Conservation (phyloP, 1,140 invertebrate genomes). For the Pteromalus puparum region DNA sequence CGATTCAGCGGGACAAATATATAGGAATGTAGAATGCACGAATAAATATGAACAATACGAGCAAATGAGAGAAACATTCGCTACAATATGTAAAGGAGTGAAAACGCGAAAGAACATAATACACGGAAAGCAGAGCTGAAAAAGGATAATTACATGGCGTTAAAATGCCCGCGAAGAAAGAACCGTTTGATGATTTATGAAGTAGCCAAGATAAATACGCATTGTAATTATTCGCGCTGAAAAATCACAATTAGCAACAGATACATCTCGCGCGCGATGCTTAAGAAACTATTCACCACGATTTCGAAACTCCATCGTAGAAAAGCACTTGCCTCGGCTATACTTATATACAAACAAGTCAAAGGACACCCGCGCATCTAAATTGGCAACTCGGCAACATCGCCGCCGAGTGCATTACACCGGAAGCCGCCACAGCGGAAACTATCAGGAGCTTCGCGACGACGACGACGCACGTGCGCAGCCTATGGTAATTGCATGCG, state of each 20-base stretch:
- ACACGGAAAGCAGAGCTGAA: slow-evolving; percentile 48
- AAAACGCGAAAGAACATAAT: no score
- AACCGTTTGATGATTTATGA: slow-evolving; percentile 56
- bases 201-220: background rate
- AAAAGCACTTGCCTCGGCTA: no score
- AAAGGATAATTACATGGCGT: slow-evolving; percentile 58
- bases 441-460: slow-evolving; percentile 48
- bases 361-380: slow-evolving; percentile 14
- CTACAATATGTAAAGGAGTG: no score
- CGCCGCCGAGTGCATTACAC: slow-evolving; percentile 51
- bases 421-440: slow-evolving; percentile 59
- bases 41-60: no score
- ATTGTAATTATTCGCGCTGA: no score
- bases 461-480: slow-evolving; percentile 24
- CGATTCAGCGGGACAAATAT: no score
- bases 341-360: background rate
- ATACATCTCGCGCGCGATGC: background rate
- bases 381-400: slow-evolving; percentile 30
- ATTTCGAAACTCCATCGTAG: background rate
- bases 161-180: slow-evolving; percentile 36
- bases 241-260: slow-evolving; percentile 16
- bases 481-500: background rate
- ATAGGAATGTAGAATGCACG: no score
- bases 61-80: no score
- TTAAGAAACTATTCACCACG: background rate